Evolutionary conservation across 2,797 vertebrate genomes (phyloP), one percentile per base, ranked within the genome.

Genomic region (Macropodus opercularis): DNA sequence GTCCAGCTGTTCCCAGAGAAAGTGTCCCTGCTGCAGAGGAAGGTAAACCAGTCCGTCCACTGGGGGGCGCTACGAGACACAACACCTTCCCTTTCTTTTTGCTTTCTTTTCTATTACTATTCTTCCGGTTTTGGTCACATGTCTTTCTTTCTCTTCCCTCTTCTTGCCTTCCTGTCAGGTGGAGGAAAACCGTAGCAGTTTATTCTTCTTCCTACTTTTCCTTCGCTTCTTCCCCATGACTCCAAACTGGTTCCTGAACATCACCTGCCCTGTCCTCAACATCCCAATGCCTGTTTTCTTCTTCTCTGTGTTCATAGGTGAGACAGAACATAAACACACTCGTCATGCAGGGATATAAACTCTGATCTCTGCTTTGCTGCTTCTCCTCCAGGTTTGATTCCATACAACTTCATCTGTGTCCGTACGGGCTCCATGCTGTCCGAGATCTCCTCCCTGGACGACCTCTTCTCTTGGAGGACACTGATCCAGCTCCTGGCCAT

Each of bases 381-480:
- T n/a, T 3, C 23, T 50, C 31, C 32, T 31, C 38, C 86, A 99
- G 97, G 98, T 78, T 91, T 99, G 80, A 93, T 96, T 52, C 97
- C 98, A 0, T 99, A 99, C 72, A 99, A 99, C 82, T 98, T 99
- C 88, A 96, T 98, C 90, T 99, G 98, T 4, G 98, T 99, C 22
- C 94, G 94, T 47, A 98, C 96, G 1, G 98, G 97, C 54, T 92
- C 93, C 87, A 96, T 98, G 71, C 92, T 99, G 38, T 97, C 96
- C 0, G 88, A 96, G 49, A 91, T 99, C 79, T 92, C 91, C 44
- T 97, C 96, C 3, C 79, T 99, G 85, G 96, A 99, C 51, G 92
- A 95, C 56, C 94, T 99, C 69, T 98, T 98, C 92, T 96, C 98
- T 18, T 96, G 96, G 96, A 84, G 84, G 32, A 98, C 94, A 0